Percentiles rank a stretch among this genome's conserved stretches.
phyloP scores from a whole-genome alignment of 2,113 vertebrate species.

The Leptobrachium ailaonicum region DNA sequence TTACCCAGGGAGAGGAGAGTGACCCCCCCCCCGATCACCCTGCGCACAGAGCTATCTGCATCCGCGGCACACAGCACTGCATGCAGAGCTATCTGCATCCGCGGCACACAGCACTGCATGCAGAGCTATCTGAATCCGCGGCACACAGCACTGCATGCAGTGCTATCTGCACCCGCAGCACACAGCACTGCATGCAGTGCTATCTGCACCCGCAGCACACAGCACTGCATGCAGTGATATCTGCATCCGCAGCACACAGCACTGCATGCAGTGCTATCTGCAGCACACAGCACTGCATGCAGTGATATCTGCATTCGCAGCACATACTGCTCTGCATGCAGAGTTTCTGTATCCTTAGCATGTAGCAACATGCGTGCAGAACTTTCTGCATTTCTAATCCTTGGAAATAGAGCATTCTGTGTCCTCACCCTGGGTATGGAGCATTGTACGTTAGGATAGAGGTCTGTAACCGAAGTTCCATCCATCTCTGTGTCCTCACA shows the following conservation, averaged over 20 bases:
- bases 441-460: no score
- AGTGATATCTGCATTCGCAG: background rate
- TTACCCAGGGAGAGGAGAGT: constrained; percentile 96
- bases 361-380: no score
- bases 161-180: background rate
- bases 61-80: constrained; percentile 57
- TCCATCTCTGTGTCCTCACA: no score
- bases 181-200: constrained; percentile 70
- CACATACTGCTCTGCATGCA: background rate
- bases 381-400: no score
- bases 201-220: background rate
- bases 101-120: background rate
- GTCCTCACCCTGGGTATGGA: no score
- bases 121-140: background rate
- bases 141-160: background rate
- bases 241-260: background rate
- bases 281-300: constrained; percentile 77
- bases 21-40: background rate
- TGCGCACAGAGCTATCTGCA: background rate
- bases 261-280: background rate
- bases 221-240: background rate
- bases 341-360: background rate
- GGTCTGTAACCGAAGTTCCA: no score
- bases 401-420: no score
- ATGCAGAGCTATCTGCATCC: constrained; percentile 60